phyloP scores from a whole-genome alignment of 2,888 invertebrate species.

The Drosophila niveifrons region DNA sequence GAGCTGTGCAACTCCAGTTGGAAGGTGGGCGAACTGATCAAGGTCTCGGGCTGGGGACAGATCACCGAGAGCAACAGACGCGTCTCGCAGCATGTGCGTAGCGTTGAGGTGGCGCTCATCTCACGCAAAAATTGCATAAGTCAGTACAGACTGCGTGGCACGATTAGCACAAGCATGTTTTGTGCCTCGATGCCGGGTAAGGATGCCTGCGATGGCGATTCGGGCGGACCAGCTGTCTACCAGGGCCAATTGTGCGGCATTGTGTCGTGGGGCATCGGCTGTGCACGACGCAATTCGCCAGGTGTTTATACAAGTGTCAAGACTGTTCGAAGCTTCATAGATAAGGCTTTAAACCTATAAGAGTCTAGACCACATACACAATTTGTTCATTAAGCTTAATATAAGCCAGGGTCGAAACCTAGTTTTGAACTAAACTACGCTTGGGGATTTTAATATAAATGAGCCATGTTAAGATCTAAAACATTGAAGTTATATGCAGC shows the following conservation, averaged over 20 bases:
- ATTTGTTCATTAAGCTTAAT: slow-evolving; percentile 9
- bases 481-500: neutral
- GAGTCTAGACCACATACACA: slow-evolving; percentile 24
- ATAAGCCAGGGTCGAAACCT: neutral
- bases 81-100: slow-evolving; percentile 71
- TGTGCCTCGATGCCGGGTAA: slow-evolving; percentile 77
- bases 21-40: slow-evolving; percentile 62
- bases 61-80: slow-evolving; percentile 53
- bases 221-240: slow-evolving; percentile 83
- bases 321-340: slow-evolving; percentile 68
- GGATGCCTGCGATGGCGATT: slow-evolving; percentile 83
- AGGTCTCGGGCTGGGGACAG: slow-evolving; percentile 82
- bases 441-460: neutral
- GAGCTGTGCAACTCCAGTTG: slow-evolving; percentile 64
- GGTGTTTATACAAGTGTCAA: slow-evolving; percentile 92
- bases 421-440: neutral
- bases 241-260: slow-evolving; percentile 87
- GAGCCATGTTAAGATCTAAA: neutral
- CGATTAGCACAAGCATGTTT: slow-evolving; percentile 77
- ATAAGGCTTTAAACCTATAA: slow-evolving; percentile 61
- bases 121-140: slow-evolving; percentile 61
- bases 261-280: slow-evolving; percentile 87
- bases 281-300: slow-evolving; percentile 87
- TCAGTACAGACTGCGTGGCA: slow-evolving; percentile 54
- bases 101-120: slow-evolving; percentile 69